phyloP scores from a whole-genome alignment of 2,113 vertebrate species.

The Heterotis niloticus region DNA sequence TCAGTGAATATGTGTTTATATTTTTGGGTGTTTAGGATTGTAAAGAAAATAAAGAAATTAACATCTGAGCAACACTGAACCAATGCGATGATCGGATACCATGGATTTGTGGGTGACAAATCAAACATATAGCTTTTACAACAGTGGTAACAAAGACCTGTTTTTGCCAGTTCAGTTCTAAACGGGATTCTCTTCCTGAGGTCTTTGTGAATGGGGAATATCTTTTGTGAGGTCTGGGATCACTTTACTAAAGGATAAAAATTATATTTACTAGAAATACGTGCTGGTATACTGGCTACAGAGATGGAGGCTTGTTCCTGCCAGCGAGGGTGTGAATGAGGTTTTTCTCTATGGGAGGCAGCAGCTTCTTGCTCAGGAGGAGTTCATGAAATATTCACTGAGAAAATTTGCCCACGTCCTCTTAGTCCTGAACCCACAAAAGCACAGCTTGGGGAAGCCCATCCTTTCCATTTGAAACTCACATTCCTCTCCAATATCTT shows the following conservation, averaged over 20 bases:
- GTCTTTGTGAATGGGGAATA: not conserved
- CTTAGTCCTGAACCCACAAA: not conserved
- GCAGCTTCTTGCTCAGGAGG: slow-evolving; percentile 13
- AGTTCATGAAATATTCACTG: slow-evolving; percentile 26
- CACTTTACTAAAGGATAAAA: not conserved
- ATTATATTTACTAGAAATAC: not conserved
- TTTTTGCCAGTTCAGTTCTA: not conserved
- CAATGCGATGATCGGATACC: not conserved
- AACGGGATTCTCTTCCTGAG: not conserved
- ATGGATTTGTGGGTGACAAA: not conserved
- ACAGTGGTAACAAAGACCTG: not conserved
- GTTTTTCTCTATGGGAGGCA: not conserved
- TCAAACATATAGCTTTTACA: not conserved
- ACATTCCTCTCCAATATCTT: not conserved
- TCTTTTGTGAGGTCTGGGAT: not conserved
- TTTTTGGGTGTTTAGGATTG: not conserved
- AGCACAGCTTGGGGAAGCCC: not conserved
- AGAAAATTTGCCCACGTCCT: not conserved
- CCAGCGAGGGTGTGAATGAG: not conserved
- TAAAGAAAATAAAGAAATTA: not conserved
- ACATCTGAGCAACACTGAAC: not conserved
- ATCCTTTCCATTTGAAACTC: not conserved
- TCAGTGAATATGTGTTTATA: not conserved
- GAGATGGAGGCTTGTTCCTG: not conserved
- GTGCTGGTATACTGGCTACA: not conserved